Evolutionary conservation across 1,140 invertebrate genomes (phyloP), one percentile per base, ranked within the genome.

Genomic region (Drosophila persimilis): DNA sequence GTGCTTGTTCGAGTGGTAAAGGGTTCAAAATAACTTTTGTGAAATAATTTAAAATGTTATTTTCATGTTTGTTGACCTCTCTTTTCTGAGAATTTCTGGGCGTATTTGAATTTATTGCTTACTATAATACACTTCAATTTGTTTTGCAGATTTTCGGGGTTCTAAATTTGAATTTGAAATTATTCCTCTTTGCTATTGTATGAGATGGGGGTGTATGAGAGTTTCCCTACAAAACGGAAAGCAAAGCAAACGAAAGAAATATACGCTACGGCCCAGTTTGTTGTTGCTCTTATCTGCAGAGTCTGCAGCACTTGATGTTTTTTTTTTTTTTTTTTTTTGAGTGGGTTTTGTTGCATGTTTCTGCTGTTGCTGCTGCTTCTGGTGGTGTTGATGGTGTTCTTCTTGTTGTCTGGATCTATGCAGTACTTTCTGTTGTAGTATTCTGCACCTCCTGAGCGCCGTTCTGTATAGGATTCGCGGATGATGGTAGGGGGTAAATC

Each of bases 361-460:
- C 46, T 45, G 59, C 58, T 79, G 53, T 39, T 65, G 56, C 47
- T 70, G 15, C 56, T 67, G 66, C 61, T 77, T 20, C 2, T 11
- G 35, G 9, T 39, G 35, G 3, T 39, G 35, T 3, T 73, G 74
- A 77, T 60, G 60, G 55, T 69, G 73, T 80, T 70, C 55, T 60
- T 51, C 71, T 53, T 66, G 73, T 83, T 31, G 67, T 83, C 48
- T 70, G 77, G 63, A 80, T 77, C 66, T 91, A 91, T 74, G 90
- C 90, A 63, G 78, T 81, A 71, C 90, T 91, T 78, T 91, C 90
- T 58, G 90, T 91, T 77, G 90, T 91, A 54, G 90, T 91, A 85
- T 91, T 91, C 70, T 91, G 90, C 64, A 91, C 79, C 67, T 90
- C 90, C 62, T 91, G 90, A 60, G 81, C 89, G 85, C 76, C 90